Evolutionary conservation across 2,888 invertebrate genomes (phyloP), one percentile per base, ranked within the genome.

Genomic region (Drosophila meridiana): DNA sequence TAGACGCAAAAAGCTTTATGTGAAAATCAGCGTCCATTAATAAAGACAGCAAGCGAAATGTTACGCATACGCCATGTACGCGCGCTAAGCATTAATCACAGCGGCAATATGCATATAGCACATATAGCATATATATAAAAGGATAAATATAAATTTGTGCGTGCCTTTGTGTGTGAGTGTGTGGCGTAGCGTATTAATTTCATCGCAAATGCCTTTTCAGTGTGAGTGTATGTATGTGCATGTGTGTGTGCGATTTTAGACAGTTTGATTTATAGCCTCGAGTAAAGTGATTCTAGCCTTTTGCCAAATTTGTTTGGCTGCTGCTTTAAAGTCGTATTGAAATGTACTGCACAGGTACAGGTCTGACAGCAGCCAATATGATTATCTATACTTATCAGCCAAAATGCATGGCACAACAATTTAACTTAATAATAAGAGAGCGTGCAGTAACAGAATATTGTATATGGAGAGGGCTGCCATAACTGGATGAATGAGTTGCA

Each of bases 21-120:
- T 71, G 73, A 76, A 83, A 84, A 84, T 84, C 86, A 86, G 77
- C 79, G 83, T 83, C 82, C 86, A 83, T 84, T 84, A 81, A 84
- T 86, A 86, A 83, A 80, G 76, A 82, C 83, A 80, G 69, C 67
- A 47, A 76, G 56, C 74, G 60, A 71, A 81, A 79, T 71, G 73
- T 75, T 76, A 77, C 83, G 71, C 79, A 83, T 76, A 79, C 77
- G 79, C 53, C 64, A 36, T 52, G 53, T 64, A 43, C 14, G 56
- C 52, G 40, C 72, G 76, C 75, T 76, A 67, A 77, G 83, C 82
- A 84, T 86, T 86, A 83, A 86, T 86, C 84, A 86, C 79, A 73
- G 75, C 73, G 11, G 74, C 69, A 67, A 74, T 72, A 70, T 76
- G 73, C 56, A 67, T 60, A 63, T 60, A 65, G 50, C 58, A 52